Conservation (phyloP, 2,797 vertebrate species). For the Lepus townsendii region DNA sequence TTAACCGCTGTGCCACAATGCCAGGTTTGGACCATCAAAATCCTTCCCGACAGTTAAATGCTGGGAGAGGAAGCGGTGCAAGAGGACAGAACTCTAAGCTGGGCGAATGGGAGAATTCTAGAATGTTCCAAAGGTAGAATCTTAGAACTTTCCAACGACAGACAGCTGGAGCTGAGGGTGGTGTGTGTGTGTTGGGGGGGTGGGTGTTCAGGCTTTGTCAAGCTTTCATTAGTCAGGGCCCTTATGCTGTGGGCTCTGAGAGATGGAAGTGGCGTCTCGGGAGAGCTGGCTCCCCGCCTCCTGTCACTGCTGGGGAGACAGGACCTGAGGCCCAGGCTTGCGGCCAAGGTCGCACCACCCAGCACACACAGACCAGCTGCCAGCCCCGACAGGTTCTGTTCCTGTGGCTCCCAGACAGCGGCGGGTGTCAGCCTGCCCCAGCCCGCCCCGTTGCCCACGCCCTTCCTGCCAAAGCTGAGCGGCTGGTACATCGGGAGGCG, state of each 20-base stretch:
- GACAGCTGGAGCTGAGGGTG: not conserved
- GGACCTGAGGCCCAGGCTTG: not conserved
- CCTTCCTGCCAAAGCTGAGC: not conserved
- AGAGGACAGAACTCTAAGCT: not conserved
- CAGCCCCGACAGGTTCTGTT: constrained; percentile 70
- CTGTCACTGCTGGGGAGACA: constrained; percentile 50
- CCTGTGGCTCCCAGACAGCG: constrained; percentile 58
- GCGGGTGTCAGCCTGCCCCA: constrained; percentile 25
- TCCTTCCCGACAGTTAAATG: not conserved
- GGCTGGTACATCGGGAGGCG: not conserved
- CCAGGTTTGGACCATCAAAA: not conserved
- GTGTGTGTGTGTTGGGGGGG: too few species aligned
- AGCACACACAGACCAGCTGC: constrained; percentile 54
- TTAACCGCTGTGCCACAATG: too few species aligned
- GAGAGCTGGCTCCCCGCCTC: not conserved
- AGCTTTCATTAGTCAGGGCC: not conserved
- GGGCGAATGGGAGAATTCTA: constrained; percentile 28
- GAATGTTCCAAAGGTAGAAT: constrained; percentile 44
- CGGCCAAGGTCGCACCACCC: constrained; percentile 55
- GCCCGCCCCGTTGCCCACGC: constrained; percentile 59
- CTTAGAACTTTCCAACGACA: not conserved
- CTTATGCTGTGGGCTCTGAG: not conserved
- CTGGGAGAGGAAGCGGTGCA: not conserved
- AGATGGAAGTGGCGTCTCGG: not conserved
- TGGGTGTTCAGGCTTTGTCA: not conserved